Base-by-base conservation (phyloP, 2,113 vertebrate species). In the Struthio camelus region DNA sequence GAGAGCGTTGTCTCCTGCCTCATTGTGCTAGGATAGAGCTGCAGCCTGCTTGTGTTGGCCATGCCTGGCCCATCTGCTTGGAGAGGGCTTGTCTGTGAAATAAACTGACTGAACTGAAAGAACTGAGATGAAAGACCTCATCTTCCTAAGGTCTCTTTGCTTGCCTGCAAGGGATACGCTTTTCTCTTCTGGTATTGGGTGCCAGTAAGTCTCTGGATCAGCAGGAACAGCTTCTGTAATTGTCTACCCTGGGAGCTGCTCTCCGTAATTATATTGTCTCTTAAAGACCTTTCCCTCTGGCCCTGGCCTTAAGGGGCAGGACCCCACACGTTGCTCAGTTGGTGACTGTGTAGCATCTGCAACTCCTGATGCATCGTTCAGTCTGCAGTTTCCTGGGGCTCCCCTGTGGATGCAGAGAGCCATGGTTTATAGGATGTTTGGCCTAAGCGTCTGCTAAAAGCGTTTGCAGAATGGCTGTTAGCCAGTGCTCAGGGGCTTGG, bases 51-150 rank as follows among this genome's bases (percentile, higher is more conserved):
- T 48, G 58, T 38, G 70, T 32, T 96, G 86, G 89, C 80, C 5
- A 0, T n/a, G 70, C 81, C 64, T 80, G 80, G 85, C 50, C 5
- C 0, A 25, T 80, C 54, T 80, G 72, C 85, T 87, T 80, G 90
- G 75, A 89, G 71, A 6, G 0, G 96, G 64, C 66, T 66, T 80
- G 44, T 70, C 89, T 96, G 79, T 91, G 79, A 70, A 95, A 97
- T 97, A 97, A 97, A 96, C 64, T 75, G 86, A 93, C 71, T 46
- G 32, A 77, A 65, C 6, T 32, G 85, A 85, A 87, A 94, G 87
- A 90, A 80, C 27, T 4, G 58, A 87, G 62, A 56, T 79, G 71
- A 73, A 91, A 54, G 53, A 69, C 58, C 32, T 91, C 17, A 16
- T 18, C 30, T 59, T 11, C 56, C 30, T 59, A 34, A 59, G 56